A percentile compares a stretch with the other conserved stretches of the same genome.
These are phyloP conservation scores for Gymnopithys bicolor DNA, from an alignment of 2,797 vertebrate genomes.

Conservation along the genomic window DNA sequence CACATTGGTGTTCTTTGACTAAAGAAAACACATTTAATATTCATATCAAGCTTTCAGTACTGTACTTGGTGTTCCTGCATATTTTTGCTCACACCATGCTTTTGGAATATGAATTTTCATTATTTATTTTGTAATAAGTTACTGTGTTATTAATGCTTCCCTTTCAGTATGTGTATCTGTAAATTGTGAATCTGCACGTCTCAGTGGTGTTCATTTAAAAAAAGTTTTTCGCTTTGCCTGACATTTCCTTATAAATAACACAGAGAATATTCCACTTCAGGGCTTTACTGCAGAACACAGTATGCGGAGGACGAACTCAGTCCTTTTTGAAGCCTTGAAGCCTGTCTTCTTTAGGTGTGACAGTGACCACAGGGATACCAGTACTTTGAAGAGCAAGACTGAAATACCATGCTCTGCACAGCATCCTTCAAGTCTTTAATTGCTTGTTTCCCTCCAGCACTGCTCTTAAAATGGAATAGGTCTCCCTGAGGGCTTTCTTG, in stretches of 20 bases:
- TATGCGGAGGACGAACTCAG: neutral
- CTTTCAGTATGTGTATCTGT: neutral
- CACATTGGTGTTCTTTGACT: neutral
- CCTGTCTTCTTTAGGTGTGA: neutral
- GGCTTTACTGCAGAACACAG: neutral
- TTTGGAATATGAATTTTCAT: slow-evolving; percentile 7
- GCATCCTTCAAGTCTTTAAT: neutral
- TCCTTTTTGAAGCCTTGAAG: neutral
- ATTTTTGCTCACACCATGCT: slow-evolving; percentile 1
- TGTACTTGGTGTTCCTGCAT: slow-evolving; percentile 10
- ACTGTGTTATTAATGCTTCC: neutral
- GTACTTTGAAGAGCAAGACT: neutral
- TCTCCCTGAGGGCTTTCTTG: neutral
- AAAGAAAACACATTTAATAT: neutral
- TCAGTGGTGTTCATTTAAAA: neutral
- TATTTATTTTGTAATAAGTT: slow-evolving; percentile 21
- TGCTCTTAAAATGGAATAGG: neutral
- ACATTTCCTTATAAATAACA: neutral
- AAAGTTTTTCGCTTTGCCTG: neutral
- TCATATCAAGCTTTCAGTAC: neutral
- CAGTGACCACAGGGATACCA: accelerated
- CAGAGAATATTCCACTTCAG: neutral
- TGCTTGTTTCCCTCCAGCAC: neutral
- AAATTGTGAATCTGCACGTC: neutral
- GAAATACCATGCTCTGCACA: accelerated